Conservation (phyloP, 2,888 invertebrate species). For the Eurytoma adleriae region DNA sequence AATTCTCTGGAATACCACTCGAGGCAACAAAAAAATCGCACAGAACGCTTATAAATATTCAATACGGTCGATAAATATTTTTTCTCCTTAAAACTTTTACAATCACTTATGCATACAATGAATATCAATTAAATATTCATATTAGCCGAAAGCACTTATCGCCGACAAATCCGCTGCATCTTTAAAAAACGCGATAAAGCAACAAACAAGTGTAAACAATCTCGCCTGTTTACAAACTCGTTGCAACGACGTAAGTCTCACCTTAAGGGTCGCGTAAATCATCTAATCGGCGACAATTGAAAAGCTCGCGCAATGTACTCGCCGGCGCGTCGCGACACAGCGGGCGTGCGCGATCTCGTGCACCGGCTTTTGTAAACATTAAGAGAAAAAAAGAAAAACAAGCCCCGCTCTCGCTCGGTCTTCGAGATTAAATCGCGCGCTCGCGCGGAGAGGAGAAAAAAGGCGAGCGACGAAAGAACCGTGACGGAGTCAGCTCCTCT, state of each 20-base stretch:
- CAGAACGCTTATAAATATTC: no score
- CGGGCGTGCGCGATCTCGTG: no score
- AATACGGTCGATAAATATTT: no score
- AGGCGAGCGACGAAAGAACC: constrained; percentile 37
- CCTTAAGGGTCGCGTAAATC: no score
- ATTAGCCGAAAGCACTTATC: not conserved
- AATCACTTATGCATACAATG: no score
- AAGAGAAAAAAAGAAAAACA: constrained; percentile 2
- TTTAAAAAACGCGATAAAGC: not conserved
- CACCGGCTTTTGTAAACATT: constrained; percentile 12
- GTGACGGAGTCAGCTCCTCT: constrained; percentile 41
- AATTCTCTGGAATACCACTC: no score
- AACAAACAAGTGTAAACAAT: not conserved
- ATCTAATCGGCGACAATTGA: no score
- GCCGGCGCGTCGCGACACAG: no score
- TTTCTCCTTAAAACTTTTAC: no score
- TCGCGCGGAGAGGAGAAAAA: not conserved
- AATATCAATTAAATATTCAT: not conserved
- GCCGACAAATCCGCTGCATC: not conserved
- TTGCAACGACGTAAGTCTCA: no score
- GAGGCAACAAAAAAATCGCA: no score
- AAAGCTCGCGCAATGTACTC: no score
- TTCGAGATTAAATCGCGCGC: constrained; percentile 35
- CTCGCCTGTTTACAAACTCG: not conserved
- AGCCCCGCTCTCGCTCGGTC: not conserved